These are phyloP conservation scores for Melanostoma mellinum DNA, from an alignment of 2,888 invertebrate species.

Conservation along the genomic window DNA sequence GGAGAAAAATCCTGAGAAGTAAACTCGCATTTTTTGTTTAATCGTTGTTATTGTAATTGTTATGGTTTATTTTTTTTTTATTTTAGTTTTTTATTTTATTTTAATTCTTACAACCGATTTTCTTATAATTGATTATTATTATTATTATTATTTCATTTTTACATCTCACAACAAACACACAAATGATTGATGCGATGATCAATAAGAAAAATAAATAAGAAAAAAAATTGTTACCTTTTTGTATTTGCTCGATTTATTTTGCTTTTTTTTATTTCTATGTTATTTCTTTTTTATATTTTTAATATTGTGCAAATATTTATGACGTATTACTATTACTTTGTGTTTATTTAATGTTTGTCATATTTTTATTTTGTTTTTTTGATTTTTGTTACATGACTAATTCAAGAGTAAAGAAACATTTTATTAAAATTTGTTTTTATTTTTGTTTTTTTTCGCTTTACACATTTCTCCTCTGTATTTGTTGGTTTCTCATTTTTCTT, in stretches of 20 bases:
- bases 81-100: constrained; percentile 28
- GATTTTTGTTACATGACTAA: constrained; percentile 67
- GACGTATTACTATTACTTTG: constrained; percentile 42
- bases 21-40: constrained; percentile 71
- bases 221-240: constrained; percentile 64
- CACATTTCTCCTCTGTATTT: neutral
- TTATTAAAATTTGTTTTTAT: constrained; percentile 56
- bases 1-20: constrained; percentile 57
- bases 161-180: constrained; percentile 39
- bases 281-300: constrained; percentile 63
- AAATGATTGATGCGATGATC: constrained; percentile 45
- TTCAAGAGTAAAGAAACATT: constrained; percentile 68
- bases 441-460: constrained; percentile 32
- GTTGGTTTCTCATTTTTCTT: constrained; percentile 4
- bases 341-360: constrained; percentile 73
- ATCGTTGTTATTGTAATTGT: constrained; percentile 64
- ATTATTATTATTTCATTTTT: constrained; percentile 31
- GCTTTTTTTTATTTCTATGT: constrained; percentile 67
- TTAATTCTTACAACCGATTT: constrained; percentile 56
- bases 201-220: constrained; percentile 15
- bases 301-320: constrained; percentile 73
- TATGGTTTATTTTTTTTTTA: constrained; percentile 42
- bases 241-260: constrained; percentile 59
- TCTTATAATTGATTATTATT: constrained; percentile 49
- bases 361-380: constrained; percentile 66